Evolutionary conservation across 2,113 vertebrate species (phyloP), one percentile per base, ranked within the genome.

Genomic region (Rhabdornis inornatus): DNA sequence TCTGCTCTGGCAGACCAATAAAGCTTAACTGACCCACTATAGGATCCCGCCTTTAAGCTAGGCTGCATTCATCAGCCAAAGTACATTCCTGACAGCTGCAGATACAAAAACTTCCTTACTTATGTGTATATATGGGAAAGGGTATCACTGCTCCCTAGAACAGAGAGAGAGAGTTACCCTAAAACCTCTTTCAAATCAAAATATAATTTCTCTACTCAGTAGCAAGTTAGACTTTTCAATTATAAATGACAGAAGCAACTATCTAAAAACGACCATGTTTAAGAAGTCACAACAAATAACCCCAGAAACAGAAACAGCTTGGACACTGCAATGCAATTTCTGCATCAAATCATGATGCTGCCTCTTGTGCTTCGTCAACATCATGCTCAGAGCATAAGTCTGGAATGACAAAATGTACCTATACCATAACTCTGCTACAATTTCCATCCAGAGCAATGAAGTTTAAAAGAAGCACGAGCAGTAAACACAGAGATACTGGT

Each of bases 1-100:
- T 95, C 94, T 97, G 77, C 83, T 94, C 84, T 92, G 92, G 94
- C 92, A 97, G 92, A 90, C 66, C 90, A 84, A 83, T 70, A 96
- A 96, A 96, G 95, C 75, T 63, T 63, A 63, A 66, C 57, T 76
- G 63, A 74, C 77, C 75, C 80, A 13, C 50, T 65, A 3, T 23
- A 72, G 75, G 93, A 96, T 88, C 86, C 76, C 0, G 24, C 53
- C 66, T 95, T 77, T 76, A 53, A 91, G 55, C 81, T 31, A 37
- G 59, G 57, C 71, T 61, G 52, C 33, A 61, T 63, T 87, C 17
- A 12, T 89, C 83, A 93, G 79, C 87, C 87, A 63, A 61, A 72
- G n/a, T 2, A 77, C 91, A 89, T 74, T 94, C 74, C 78, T 52
- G 65, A 83, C 64, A 83, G 74, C 2, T 87, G 47, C 55, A 77